Evolutionary conservation across 2,797 vertebrate species (phyloP).

Genomic region (Hyperoplus lanceolatus): DNA sequence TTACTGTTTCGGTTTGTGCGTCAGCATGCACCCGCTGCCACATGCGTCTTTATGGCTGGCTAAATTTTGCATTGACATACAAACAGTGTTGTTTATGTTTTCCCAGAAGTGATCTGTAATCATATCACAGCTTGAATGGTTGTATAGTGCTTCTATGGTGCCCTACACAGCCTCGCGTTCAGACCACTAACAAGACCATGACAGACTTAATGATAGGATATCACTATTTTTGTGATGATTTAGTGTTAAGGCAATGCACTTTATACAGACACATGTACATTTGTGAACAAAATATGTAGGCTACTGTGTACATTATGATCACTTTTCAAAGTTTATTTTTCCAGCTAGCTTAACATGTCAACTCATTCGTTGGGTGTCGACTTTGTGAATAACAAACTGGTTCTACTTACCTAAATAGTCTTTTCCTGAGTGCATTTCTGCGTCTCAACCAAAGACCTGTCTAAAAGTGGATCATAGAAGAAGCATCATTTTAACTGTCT

Average conservation of each 20-base stretch:
- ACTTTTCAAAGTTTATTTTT: neutral
- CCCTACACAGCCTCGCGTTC: conserved; percentile 17
- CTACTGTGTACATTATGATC: neutral
- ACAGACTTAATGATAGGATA: conserved; percentile 48
- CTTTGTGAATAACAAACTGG: conserved; percentile 2
- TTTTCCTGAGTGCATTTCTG: conserved; percentile 9
- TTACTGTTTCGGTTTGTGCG: conserved; percentile 51
- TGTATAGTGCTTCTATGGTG: conserved; percentile 34
- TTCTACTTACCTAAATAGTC: neutral
- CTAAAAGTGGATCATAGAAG: neutral
- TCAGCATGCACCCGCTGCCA: conserved; percentile 57
- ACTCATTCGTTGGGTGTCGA: neutral
- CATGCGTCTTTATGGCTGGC: conserved; percentile 67
- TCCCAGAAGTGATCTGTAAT: conserved; percentile 62
- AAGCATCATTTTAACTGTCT: conserved; percentile 30
- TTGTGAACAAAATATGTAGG: neutral
- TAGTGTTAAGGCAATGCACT: conserved; percentile 11
- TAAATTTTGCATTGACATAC: conserved; percentile 66
- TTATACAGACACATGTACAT: neutral
- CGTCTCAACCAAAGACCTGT: conserved; percentile 1
- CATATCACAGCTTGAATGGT: conserved; percentile 38
- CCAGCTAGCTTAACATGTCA: conserved; percentile 2
- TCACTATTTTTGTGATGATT: conserved; percentile 25
- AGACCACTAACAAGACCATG: conserved; percentile 33
- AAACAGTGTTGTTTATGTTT: conserved; percentile 63